Percentiles rank a stretch among this genome's conserved stretches.
These are phyloP conservation scores for Gymnosoma rotundatum DNA, from an alignment of 2,888 invertebrate species.

Conservation along the genomic window DNA sequence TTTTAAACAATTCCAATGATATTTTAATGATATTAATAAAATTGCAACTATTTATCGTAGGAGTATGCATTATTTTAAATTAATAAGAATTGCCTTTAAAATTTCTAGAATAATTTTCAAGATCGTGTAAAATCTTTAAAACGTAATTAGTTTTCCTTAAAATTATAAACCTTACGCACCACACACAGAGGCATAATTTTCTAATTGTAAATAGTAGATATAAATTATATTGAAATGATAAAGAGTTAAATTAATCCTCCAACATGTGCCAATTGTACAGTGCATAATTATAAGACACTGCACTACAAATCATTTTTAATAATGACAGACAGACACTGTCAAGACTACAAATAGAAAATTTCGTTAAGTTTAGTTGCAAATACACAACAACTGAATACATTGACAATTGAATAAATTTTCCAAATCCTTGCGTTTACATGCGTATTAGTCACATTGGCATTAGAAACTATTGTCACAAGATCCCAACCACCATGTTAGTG, in stretches of 20 bases:
- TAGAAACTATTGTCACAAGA: conserved; percentile 70
- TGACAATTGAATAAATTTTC: conserved; percentile 80
- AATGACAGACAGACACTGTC: conserved; percentile 31
- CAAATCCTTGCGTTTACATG: conserved; percentile 78
- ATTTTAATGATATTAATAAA: no score
- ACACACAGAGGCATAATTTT: not conserved
- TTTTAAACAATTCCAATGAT: no score
- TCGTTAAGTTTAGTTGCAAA: not conserved
- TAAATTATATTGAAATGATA: conserved; percentile 28
- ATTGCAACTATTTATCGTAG: no score
- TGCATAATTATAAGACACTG: conserved; percentile 60
- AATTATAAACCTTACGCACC: no score
- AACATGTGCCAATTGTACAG: conserved; percentile 39
- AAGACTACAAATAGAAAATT: not conserved
- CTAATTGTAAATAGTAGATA: not conserved
- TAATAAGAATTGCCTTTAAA: no score
- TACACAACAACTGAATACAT: not conserved
- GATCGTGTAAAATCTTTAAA: no score
- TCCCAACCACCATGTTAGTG: conserved; percentile 24
- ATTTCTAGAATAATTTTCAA: no score
- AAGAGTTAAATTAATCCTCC: conserved; percentile 50
- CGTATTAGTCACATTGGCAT: conserved; percentile 78
- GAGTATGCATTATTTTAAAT: no score
- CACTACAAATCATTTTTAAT: conserved; percentile 45
- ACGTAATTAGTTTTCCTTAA: no score